phyloP scores from a whole-genome alignment of 2,113 vertebrate species.

The Scartelaos histophorus region DNA sequence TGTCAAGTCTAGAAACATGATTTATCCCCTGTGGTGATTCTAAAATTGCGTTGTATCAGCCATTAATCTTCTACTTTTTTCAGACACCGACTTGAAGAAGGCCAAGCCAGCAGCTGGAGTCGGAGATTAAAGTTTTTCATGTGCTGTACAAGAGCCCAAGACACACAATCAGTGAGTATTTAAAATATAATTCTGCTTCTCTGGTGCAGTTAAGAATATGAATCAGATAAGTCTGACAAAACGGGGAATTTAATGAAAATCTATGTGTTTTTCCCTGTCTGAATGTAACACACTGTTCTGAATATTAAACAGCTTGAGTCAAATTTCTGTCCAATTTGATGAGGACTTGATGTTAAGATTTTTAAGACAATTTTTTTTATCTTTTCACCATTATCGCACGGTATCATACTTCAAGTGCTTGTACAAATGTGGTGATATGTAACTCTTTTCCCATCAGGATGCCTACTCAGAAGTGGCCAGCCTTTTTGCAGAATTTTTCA shows the following conservation, averaged over 20 bases:
- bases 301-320: not conserved
- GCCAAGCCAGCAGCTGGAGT: constrained; percentile 98
- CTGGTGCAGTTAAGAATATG: not conserved
- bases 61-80: constrained; percentile 5
- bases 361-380: no score
- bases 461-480: constrained; percentile 99
- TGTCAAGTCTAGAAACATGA: not conserved
- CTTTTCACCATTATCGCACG: not conserved
- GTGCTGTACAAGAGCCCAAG: constrained; percentile 95
- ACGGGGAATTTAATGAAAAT: not conserved
- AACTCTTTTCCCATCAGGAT: constrained; percentile 76
- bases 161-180: constrained; percentile 93
- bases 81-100: constrained; percentile 95
- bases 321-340: not conserved
- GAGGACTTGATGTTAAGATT: not conserved
- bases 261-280: not conserved
- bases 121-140: constrained; percentile 95
- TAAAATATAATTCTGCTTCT: constrained; percentile 16
- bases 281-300: not conserved
- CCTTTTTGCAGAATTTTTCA: constrained; percentile 97
- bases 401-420: not conserved
- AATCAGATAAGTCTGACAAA: not conserved
- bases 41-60: not conserved
- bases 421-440: not conserved
- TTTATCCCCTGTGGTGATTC: not conserved